Evolutionary conservation across 2,888 invertebrate species (phyloP), one percentile per base, ranked within the genome.

Genomic region (Herminia tarsipennalis): DNA sequence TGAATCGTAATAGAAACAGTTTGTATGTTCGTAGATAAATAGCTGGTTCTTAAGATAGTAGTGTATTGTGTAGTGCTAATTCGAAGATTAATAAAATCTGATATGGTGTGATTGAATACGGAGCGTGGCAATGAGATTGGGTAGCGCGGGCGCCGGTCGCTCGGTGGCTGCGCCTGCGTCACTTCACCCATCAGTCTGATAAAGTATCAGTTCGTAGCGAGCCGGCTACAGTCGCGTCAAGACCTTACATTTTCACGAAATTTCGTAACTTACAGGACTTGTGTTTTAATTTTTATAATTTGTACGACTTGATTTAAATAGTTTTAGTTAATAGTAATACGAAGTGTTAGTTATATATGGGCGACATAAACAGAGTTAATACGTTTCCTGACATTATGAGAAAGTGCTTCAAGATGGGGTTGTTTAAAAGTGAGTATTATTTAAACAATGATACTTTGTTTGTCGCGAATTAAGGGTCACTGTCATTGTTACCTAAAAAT

Each of bases 361-460:
- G 81, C 63, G 83, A 85, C 65, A 61, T 76, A 62, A 81, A 76
- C 51, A 84, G 74, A 76, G 64, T 71, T 39, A 78, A 75, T 40
- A 70, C 76, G 28, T 70, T 87, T 61, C 72, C 86, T 39, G 77
- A 83, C 76, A 85, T 80, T 57, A 87, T 91, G 88, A 76, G 88
- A 78, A 90, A 88, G 82, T 89, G 86, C 67, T 90, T 91, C 76
- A 91, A 91, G 75, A 89, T 89, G 88, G 88, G 90, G 46, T 78
- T 91, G 40, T 89, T 89, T 36, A 90, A 88, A 72, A 88, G 91
- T 91, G 70, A 90, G 90, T 90, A 68, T 55, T 56, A 24, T 24
- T 0, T 10, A 16, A n/a, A n/a, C n/a, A n/a, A n/a, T n/a, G n/a
- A n/a, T n/a, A n/a, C n/a, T n/a, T n/a, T n/a, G n/a, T n/a, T n/a